Evolutionary conservation across 2,888 invertebrate species (phyloP), one percentile per base, ranked within the genome.

Genomic region (Mactromeris polynyma): DNA sequence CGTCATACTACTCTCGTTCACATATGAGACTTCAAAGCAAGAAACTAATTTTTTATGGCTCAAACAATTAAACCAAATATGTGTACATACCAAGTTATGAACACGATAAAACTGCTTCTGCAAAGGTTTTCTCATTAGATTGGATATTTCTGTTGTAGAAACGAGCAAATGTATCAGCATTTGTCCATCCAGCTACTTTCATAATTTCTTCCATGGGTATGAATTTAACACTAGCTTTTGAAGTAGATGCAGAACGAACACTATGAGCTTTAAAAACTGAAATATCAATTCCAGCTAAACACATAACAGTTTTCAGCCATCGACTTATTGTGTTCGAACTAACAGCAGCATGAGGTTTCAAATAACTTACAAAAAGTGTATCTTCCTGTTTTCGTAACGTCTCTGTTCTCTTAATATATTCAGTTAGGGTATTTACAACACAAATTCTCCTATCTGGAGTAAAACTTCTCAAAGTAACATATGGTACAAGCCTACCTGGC

Each of bases 391-490:
- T 82, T 36, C 90, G 19, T 73, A 88, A 85, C 31, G 31, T 19
- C 58, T 83, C 31, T n/a, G 88, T 90, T 64, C 88, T 64, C n/a
- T 82, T 82, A 17, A 91, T 54, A 85, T 91, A 91, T 87, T 89
- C 89, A 26, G 19, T 64, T 54, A 89, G 82, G n/a, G 83, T 85
- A 87, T 80, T 36, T 78, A 83, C 78, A 85, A 91, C 87, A 89
- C 91, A 90, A 2, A 90, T 69, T 81, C 69, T 89, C 79, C 73
- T 87, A 85, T 91, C 85, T 85, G 81, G 69, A 79, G 85, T 19
- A 83, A 87, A 89, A 21, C n/a, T 36, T 69, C 87, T 89, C 31
- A 91, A 81, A 21, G 21, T 54, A 46, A 87, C 78, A 46, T 69
- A 69, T 79, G 89, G 81, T 42, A 85, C 42, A 73, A 51, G 77